Base-by-base conservation (phyloP, 1,140 invertebrate species). In the Coptotermes formosanus region DNA sequence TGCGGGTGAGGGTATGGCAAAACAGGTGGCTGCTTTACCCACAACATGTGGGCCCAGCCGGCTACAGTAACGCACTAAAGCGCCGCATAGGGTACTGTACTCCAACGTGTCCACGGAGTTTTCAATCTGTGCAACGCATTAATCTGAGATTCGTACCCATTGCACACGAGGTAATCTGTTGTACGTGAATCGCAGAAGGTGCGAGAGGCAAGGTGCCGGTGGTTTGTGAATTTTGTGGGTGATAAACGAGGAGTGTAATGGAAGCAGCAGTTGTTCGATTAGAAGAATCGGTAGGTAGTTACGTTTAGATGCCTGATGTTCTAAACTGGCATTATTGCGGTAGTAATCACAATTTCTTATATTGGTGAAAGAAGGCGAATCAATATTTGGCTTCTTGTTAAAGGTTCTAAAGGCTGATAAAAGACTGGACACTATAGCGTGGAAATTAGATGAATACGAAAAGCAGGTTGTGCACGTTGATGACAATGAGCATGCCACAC, bases 361-460 rank as follows among this genome's bases (percentile, higher is more conserved):
- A 30, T 75, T 30, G 3, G 25, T n/a, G n/a, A 30, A 30, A 9
- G 9, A 75, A 75, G 2, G 38, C 45, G 21, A 85, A 44, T 45
- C 48, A 52, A 82, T 82, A 86, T 86, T 82, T 19, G 75, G 86
- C 83, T 87, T 86, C n/a, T 82, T 83, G 48, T 87, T 88, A 25
- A 45, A 91, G 91, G 90, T 91, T 8, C 89, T 90, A 38, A 89
- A 90, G 82, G 90, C 91, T 52, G 90, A 91, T 86, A 91, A 90
- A 83, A 91, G 91, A 88, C 87, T 92, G 25, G 90, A 90, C 69
- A 90, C 90, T 89, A 90, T 92, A 38, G 90, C 91, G 3, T 92
- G 90, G 90, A 90, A 91, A 87, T 90, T 92, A 86, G 90, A 92
- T 82, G 89, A 90, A 82, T 91, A 91, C 87, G 91, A 91, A 86